Evolutionary conservation across 2,113 vertebrate genomes (phyloP), one percentile per base, ranked within the genome.

Genomic region (Caloenas nicobarica): DNA sequence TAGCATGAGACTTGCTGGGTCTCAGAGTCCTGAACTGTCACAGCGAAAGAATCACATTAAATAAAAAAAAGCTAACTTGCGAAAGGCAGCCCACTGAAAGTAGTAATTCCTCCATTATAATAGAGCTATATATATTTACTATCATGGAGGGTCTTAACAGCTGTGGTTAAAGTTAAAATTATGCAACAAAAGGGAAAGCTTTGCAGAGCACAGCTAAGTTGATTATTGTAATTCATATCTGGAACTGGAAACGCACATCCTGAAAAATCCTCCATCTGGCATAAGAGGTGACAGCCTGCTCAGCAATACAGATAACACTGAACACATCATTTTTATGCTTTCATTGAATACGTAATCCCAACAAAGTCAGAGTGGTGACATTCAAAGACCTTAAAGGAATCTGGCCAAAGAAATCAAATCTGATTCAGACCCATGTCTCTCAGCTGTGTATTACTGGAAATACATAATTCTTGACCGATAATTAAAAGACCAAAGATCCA

Each of bases 141-240:
- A 94, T 81, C 95, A 86, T 85, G 81, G 82, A 96, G 76, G 71
- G 85, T 60, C 64, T 86, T 94, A 92, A 93, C 65, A 86, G 80
- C 69, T 81, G 44, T 36, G 57, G 51, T 86, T 38, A 71, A 96
- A 96, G 90, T 88, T 81, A 84, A 93, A 93, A 90, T 83, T 78
- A 93, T 25, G 42, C 79, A 96, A 94, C 58, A 81, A 90, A 87
- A 90, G 34, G 16, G 34, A 86, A 91, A 74, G 72, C 72, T 92
- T 76, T 91, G 31, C 72, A 81, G 65, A 88, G 53, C 60, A 88
- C 70, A 54, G 64, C 48, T 90, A 88, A 90, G 48, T 88, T 90
- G 69, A 84, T 96, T 92, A 78, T 36, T 81, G 48, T 74, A 92
- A 95, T 88, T 96, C 69, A 61, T 94, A 79, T 90, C 60, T 94